phyloP scores from a whole-genome alignment of 2,888 invertebrate genomes.

The Dynastes maya region DNA sequence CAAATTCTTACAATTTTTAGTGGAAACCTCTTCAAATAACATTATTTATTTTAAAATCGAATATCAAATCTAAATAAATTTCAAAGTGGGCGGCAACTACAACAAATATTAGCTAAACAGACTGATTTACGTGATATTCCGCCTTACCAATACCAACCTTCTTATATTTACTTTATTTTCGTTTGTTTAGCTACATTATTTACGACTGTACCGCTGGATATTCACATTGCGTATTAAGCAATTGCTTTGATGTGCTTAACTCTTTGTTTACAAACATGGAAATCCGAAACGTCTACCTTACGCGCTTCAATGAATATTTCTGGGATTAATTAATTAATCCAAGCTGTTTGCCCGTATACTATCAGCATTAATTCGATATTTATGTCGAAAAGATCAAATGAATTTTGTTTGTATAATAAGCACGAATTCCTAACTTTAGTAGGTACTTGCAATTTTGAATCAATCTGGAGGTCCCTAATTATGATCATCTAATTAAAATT shows the following conservation, averaged over 20 bases:
- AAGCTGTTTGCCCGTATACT: not conserved
- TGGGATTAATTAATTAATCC: slow-evolving; percentile 6
- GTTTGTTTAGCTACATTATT: not conserved
- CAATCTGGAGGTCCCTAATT: too few relatives aligned
- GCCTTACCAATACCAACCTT: not conserved
- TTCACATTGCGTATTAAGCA: not conserved
- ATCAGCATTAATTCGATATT: not conserved
- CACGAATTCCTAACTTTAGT: too few relatives aligned
- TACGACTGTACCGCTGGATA: not conserved
- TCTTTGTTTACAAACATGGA: not conserved
- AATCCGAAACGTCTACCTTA: not conserved
- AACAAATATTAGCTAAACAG: not conserved
- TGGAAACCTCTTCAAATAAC: too few relatives aligned
- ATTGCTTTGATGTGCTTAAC: slow-evolving; percentile 9
- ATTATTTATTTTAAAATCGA: too few relatives aligned
- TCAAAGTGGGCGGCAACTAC: not conserved
- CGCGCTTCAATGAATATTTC: not conserved
- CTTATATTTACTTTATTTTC: not conserved
- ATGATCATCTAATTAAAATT: too few relatives aligned
- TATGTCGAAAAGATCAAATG: not conserved
- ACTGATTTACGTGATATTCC: not conserved
- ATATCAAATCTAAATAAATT: not conserved
- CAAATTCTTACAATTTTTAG: too few relatives aligned
- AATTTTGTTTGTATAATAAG: not conserved
- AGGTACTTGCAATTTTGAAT: too few relatives aligned